A percentile compares a stretch with the other conserved stretches of the same genome.
phyloP scores from a whole-genome alignment of 2,888 invertebrate genomes.

The Trissoscelio sp. region DNA sequence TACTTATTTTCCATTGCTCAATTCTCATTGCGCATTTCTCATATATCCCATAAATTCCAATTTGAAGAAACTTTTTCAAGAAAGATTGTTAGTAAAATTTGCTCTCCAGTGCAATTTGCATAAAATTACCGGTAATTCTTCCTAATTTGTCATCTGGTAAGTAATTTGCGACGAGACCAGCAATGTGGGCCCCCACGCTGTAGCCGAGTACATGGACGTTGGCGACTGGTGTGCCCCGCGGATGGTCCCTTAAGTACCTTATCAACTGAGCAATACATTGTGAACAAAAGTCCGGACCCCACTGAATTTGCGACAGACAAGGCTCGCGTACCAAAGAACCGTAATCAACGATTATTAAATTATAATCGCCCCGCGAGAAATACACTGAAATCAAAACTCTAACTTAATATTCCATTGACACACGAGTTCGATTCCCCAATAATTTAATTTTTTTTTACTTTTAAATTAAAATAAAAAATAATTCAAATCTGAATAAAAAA shows the following conservation, averaged over 20 bases:
- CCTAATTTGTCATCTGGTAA: constrained; percentile 91
- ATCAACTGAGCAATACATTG: constrained; percentile 93
- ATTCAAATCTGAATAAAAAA: not conserved
- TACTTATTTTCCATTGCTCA: no score
- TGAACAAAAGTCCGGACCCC: constrained; percentile 84
- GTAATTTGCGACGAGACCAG: constrained; percentile 92
- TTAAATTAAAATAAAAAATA: no score
- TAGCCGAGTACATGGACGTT: constrained; percentile 92
- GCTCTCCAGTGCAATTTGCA: constrained; percentile 1
- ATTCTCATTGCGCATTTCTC: no score
- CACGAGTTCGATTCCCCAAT: no score
- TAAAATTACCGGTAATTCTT: constrained; percentile 89
- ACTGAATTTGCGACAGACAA: constrained; percentile 89
- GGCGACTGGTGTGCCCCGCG: constrained; percentile 90
- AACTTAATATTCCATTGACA: constrained; percentile 28
- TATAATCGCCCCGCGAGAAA: constrained; percentile 91
- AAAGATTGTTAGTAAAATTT: constrained; percentile 14
- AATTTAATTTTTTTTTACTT: not conserved
- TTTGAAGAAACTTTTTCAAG: not conserved
- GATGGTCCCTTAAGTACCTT: constrained; percentile 91
- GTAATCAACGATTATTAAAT: constrained; percentile 95
- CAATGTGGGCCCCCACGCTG: constrained; percentile 94
- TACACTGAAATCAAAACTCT: constrained; percentile 85
- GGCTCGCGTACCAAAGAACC: constrained; percentile 91
- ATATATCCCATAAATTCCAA: no score